Conservation (phyloP, 2,113 vertebrate species). For the Eira barbara region DNA sequence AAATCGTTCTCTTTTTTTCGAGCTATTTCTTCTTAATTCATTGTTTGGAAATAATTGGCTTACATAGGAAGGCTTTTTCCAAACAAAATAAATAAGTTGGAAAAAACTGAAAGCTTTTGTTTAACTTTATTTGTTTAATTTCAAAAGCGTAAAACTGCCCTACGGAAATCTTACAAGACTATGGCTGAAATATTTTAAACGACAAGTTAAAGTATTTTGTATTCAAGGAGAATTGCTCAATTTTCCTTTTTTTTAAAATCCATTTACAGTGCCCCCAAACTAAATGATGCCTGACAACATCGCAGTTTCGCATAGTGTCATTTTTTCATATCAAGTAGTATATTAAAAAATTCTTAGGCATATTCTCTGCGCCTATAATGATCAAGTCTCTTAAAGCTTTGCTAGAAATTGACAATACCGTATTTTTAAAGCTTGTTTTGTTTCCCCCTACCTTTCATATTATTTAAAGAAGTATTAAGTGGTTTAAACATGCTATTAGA, state of each 20-base stretch:
- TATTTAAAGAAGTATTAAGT: not conserved
- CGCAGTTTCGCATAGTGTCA: not conserved
- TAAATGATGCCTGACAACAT: not conserved
- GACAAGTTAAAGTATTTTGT: not conserved
- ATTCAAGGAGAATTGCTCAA: not conserved
- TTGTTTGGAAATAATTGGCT: conserved; percentile 89
- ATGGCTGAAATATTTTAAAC: conserved; percentile 50
- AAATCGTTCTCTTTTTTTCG: conserved; percentile 80
- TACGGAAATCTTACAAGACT: conserved; percentile 36
- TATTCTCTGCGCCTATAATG: not conserved
- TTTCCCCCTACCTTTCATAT: not conserved
- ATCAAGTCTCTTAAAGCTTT: not conserved
- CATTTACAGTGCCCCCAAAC: not conserved
- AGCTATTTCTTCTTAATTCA: conserved; percentile 90
- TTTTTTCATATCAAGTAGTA: not conserved
- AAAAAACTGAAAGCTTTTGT: conserved; percentile 30
- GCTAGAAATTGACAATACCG: not conserved
- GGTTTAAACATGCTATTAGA: not conserved
- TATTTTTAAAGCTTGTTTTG: not conserved
- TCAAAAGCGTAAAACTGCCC: conserved; percentile 19
- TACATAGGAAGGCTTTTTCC: conserved; percentile 85
- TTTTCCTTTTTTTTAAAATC: not conserved
- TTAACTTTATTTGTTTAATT: conserved; percentile 59
- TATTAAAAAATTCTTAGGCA: not conserved
- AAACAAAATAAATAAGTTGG: conserved; percentile 62